These are phyloP conservation scores for Cataglyphis rosenhaueri DNA, from an alignment of 2,888 invertebrate species.

Conservation along the genomic window DNA sequence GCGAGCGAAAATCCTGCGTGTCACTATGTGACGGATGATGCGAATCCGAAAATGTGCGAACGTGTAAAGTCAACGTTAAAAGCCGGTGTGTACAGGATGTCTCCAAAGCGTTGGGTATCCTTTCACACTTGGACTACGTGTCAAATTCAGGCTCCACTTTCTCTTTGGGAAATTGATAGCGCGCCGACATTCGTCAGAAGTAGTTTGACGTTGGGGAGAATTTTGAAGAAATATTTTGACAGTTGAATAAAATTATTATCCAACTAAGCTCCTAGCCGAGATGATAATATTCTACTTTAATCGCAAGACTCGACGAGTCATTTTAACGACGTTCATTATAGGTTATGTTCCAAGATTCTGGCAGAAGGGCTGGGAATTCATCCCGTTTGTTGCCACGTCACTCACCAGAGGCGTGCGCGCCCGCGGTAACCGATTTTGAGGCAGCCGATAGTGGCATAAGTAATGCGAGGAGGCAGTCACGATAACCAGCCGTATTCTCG, in stretches of 20 bases:
- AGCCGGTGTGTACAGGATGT: not conserved
- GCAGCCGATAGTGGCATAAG: constrained; percentile 71
- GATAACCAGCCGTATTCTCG: constrained; percentile 75
- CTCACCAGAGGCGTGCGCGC: constrained; percentile 63
- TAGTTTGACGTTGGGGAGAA: too few species aligned
- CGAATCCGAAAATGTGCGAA: not conserved
- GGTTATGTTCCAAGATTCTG: not conserved
- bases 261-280: not conserved
- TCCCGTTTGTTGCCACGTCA: constrained; percentile 40
- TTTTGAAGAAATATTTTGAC: not conserved
- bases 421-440: constrained; percentile 68
- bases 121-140: not conserved
- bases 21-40: constrained; percentile 20
- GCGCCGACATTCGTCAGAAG: not conserved
- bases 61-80: constrained; percentile 36
- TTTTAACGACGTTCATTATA: not conserved
- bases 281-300: not conserved
- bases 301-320: not conserved
- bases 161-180: not conserved
- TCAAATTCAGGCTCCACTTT: not conserved
- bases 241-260: not conserved
- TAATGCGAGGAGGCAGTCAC: constrained; percentile 72
- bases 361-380: not conserved
- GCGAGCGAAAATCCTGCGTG: constrained; percentile 3
- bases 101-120: not conserved